Conservation (phyloP, 2,797 vertebrate species). For the Hafferia zeledoni region DNA sequence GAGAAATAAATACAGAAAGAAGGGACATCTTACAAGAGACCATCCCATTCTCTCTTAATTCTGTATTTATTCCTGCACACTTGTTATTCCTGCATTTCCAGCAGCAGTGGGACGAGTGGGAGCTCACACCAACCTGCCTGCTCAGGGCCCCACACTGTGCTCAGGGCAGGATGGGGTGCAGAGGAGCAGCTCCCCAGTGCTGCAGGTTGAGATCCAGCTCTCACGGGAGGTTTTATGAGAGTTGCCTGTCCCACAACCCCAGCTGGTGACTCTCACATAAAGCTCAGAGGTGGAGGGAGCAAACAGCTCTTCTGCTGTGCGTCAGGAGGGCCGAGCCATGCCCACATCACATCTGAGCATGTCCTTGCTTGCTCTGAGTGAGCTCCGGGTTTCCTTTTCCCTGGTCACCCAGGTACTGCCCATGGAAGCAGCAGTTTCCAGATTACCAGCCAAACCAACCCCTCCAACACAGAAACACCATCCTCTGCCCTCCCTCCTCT, state of each 20-base stretch:
- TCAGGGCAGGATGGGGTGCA: background rate
- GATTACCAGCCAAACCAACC: accelerated
- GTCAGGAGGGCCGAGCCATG: background rate
- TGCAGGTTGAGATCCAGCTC: background rate
- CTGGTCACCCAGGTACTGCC: background rate
- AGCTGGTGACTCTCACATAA: background rate
- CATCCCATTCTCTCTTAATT: background rate
- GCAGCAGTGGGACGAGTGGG: background rate
- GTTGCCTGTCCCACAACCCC: background rate
- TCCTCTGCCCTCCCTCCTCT: background rate
- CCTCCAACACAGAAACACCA: background rate
- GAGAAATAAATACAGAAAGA: background rate
- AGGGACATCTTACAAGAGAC: background rate
- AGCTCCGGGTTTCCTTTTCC: background rate
- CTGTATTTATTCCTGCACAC: background rate
- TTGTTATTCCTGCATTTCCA: background rate
- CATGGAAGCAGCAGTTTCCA: background rate
- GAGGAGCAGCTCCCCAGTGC: accelerated
- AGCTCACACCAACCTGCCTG: background rate
- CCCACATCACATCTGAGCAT: background rate
- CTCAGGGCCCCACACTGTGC: background rate
- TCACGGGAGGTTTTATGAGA: background rate
- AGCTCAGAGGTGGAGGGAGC: background rate
- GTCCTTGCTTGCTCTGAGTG: background rate
- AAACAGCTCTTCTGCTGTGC: background rate